A percentile compares a stretch with the other conserved stretches of the same genome.
Conservation (phyloP, 2,888 invertebrate species). For the Megastigmus dorsalis region DNA sequence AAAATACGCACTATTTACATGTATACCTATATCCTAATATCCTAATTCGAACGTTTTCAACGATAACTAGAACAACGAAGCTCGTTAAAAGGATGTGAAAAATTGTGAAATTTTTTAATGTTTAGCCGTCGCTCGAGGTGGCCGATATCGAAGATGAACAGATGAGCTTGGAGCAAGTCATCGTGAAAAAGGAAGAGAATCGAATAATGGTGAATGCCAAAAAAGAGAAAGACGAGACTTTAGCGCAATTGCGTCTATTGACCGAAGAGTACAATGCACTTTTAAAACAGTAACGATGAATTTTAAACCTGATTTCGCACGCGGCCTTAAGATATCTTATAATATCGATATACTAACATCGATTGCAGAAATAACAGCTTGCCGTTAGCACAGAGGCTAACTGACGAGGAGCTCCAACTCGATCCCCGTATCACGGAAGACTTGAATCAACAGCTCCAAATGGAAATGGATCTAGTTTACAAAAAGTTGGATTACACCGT, state of each 20-base stretch:
- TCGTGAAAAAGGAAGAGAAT: slow-evolving; percentile 81
- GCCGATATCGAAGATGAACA: slow-evolving; percentile 72
- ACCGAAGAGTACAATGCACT: slow-evolving; percentile 79
- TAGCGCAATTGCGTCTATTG: slow-evolving; percentile 77
- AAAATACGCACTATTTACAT: neutral
- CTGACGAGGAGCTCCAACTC: slow-evolving; percentile 80
- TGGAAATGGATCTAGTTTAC: slow-evolving; percentile 79
- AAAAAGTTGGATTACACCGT: slow-evolving; percentile 82
- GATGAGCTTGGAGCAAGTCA: slow-evolving; percentile 80
- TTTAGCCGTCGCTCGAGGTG: slow-evolving; percentile 55
- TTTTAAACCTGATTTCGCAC: neutral
- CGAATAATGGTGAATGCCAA: slow-evolving; percentile 79
- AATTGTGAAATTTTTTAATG: neutral
- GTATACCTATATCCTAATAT: no score
- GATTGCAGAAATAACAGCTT: slow-evolving; percentile 77
- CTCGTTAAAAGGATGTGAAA: neutral
- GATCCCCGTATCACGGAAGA: slow-evolving; percentile 81
- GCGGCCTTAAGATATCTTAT: no score
- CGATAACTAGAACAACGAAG: neutral
- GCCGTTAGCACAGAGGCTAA: slow-evolving; percentile 78
- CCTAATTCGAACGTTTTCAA: no score
- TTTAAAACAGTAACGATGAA: slow-evolving; percentile 74
- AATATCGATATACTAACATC: neutral
- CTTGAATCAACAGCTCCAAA: slow-evolving; percentile 78
- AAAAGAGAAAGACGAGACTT: slow-evolving; percentile 79